Evolutionary conservation across 2,888 invertebrate species (phyloP), one percentile per base, ranked within the genome.

Genomic region (Drosophila conformis): DNA sequence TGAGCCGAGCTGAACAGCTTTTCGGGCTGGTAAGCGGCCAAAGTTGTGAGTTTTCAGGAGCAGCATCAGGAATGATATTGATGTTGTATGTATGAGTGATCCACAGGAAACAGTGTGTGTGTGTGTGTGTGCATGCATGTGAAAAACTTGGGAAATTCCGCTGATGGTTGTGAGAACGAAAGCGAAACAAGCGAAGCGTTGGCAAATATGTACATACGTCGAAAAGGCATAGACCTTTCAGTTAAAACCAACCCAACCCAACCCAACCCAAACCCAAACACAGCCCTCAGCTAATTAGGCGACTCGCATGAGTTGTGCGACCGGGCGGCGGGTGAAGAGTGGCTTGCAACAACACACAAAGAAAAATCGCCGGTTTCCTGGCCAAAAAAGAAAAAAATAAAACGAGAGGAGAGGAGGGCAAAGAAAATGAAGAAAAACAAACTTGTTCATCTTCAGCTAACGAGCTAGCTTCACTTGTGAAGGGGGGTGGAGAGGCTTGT

Each of bases 381-480:
- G 87, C 73, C 77, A 52, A 54, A 65, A 58, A 63, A 67, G 68
- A 61, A 61, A 70, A 74, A 58, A 38, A 18, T 21, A 21, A 18
- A 8, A 8, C 25, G 15, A 61, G 36, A 36, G 48, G 36, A 33
- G 58, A 48, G 25, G 25, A 25, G 21, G 46, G 25, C 15, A 46
- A 15, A 46, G 25, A 46, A 69, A 64, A 71, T 46, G 58, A 69
- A 69, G 56, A 63, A 57, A 60, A 70, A 82, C 73, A 89, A 86
- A 86, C 89, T 89, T 87, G 89, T 86, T 84, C 89, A 85, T 84
- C 89, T 87, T 87, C 72, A 71, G 72, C 82, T 85, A 80, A 83
- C 89, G 88, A 88, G 78, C 82, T 71, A 69, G 73, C 76, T 54
- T 46, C 40, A 35, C 29, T 48, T 52, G 57, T 31, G 74, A 54